Percentiles rank a stretch among this genome's conserved stretches.
These are phyloP conservation scores for Rousettus madagascariensis DNA, from an alignment of 2,797 vertebrate genomes.

Conservation along the genomic window DNA sequence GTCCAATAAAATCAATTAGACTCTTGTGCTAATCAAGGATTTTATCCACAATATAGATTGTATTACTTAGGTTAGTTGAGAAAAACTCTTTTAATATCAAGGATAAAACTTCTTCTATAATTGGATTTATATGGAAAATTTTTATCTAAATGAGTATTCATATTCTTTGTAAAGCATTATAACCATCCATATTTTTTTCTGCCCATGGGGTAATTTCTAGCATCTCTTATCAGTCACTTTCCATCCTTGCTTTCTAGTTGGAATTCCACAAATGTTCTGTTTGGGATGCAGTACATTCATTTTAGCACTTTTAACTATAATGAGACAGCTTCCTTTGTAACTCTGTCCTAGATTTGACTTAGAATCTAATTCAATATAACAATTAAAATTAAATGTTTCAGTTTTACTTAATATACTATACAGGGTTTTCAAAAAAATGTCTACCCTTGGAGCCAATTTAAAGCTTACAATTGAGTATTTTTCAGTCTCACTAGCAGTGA, in stretches of 20 bases:
- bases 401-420: conserved; percentile 58
- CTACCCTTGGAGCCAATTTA: conserved; percentile 62
- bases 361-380: conserved; percentile 69
- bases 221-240: conserved; percentile 46
- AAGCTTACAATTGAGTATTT: conserved; percentile 54
- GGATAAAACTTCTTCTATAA: conserved; percentile 15
- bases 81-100: background rate
- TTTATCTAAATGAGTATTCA: conserved; percentile 39
- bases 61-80: background rate
- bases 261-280: conserved; percentile 47
- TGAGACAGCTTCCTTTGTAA: conserved; percentile 45
- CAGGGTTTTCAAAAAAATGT: background rate
- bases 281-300: conserved; percentile 47
- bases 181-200: conserved; percentile 27
- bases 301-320: conserved; percentile 58
- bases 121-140: conserved; percentile 35
- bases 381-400: conserved; percentile 74
- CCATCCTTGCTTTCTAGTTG: conserved; percentile 37
- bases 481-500: conserved; percentile 32
- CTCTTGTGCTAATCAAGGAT: background rate
- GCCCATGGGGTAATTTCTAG: background rate
- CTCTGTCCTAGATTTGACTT: conserved; percentile 62
- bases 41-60: background rate
- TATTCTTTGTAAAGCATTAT: conserved; percentile 13
- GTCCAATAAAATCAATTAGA: background rate